A percentile compares a stretch with the other conserved stretches of the same genome.
These are phyloP conservation scores for Artibeus jamaicensis DNA, from an alignment of 2,797 vertebrate species.

Conservation along the genomic window DNA sequence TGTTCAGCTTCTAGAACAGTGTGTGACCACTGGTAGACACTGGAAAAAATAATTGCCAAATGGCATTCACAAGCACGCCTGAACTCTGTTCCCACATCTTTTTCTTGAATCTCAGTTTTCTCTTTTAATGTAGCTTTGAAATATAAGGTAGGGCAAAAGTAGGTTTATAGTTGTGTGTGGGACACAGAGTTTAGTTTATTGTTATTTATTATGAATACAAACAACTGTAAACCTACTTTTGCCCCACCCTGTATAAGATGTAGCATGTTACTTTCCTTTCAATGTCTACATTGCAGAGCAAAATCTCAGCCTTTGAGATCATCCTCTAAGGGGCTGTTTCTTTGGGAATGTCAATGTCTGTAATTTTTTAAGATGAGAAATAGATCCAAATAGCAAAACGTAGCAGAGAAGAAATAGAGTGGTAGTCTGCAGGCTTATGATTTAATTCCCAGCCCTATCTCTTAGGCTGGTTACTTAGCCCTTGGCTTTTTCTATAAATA, in stretches of 20 bases:
- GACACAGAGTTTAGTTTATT: not conserved
- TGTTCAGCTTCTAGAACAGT: not conserved
- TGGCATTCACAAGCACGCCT: not conserved
- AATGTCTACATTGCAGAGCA: constrained; percentile 12
- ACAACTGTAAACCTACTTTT: not conserved
- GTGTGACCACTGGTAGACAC: not conserved
- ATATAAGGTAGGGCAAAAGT: not conserved
- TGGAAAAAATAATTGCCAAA: not conserved
- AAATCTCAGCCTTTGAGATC: constrained; percentile 44
- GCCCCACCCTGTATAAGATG: not conserved
- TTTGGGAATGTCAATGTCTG: not conserved
- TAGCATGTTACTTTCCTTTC: constrained; percentile 53
- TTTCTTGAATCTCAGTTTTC: constrained; percentile 30
- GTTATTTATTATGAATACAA: not conserved
- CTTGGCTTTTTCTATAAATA: constrained; percentile 20
- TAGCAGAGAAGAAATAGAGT: not conserved
- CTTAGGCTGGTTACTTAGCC: not conserved
- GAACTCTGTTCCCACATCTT: not conserved
- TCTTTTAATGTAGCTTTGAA: constrained; percentile 61
- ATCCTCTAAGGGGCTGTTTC: constrained; percentile 14
- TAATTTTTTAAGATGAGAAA: constrained; percentile 52
- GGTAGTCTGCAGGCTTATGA: not conserved
- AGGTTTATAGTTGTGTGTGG: not conserved
- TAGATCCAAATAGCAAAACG: not conserved
- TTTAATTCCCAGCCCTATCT: constrained; percentile 16